Conservation (phyloP, 1,140 invertebrate genomes). For the Globodera ellingtonae region DNA sequence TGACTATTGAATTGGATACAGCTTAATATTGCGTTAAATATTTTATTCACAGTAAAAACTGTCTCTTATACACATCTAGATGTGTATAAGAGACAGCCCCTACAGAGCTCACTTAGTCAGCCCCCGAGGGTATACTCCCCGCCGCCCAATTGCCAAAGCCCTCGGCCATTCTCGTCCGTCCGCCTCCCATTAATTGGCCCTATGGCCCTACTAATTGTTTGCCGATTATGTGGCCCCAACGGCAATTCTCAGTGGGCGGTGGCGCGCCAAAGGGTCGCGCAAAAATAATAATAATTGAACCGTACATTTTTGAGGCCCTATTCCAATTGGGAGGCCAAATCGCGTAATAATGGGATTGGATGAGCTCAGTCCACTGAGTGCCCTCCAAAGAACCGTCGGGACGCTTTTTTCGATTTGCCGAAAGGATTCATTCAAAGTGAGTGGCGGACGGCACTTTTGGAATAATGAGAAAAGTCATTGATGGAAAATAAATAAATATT, state of each 20-base stretch:
- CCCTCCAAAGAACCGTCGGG: conserved; percentile 1
- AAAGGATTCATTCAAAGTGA: not conserved
- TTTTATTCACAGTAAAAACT: no score
- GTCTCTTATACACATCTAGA: no score
- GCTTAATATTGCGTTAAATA: no score
- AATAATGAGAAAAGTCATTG: not conserved
- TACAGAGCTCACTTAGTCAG: no score
- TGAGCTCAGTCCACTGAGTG: not conserved
- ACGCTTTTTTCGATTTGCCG: not conserved
- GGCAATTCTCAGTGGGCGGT: not conserved
- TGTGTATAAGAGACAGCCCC: no score
- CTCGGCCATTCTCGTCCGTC: not conserved
- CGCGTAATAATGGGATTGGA: conserved; percentile 2
- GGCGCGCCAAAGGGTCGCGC: not conserved
- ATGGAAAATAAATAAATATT: not conserved
- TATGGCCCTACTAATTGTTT: not conserved
- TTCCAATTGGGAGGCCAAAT: not conserved
- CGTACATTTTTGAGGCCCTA: not conserved
- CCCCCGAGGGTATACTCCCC: no score
- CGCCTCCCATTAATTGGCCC: not conserved
- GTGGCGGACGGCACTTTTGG: not conserved
- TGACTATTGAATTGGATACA: no score
- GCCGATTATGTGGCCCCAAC: not conserved
- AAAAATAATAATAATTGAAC: conserved; percentile 5
- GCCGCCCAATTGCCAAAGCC: not conserved